A percentile compares a stretch with the other conserved stretches of the same genome.
Conservation (phyloP, 2,113 vertebrate genomes). For the Phrynocephalus versicolor region DNA sequence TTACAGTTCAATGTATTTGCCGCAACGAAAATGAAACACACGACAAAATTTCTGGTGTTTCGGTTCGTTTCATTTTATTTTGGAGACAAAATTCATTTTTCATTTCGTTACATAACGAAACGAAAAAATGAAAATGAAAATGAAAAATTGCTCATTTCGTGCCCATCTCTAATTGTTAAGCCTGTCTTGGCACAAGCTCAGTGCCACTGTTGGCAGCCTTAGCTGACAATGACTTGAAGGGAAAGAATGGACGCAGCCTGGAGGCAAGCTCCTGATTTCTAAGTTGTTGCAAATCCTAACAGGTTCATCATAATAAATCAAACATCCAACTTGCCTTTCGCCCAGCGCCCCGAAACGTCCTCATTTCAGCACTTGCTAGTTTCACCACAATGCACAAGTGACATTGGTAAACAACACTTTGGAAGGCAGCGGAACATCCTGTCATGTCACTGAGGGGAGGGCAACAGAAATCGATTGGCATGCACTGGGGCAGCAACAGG, state of each 20-base stretch:
- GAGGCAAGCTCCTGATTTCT: not conserved
- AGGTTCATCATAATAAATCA: conserved; percentile 22
- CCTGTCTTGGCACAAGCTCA: not conserved
- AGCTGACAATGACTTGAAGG: conserved; percentile 25
- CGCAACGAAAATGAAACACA: no score
- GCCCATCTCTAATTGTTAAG: no score
- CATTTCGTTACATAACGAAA: no score
- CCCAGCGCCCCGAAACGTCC: not conserved
- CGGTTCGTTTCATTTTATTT: no score
- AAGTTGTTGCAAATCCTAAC: conserved; percentile 2
- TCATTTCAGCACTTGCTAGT: not conserved
- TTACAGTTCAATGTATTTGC: no score
- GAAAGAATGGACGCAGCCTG: not conserved
- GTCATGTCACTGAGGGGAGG: not conserved
- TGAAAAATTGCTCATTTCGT: no score
- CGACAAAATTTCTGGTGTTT: no score
- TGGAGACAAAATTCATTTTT: no score
- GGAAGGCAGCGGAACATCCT: not conserved
- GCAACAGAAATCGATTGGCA: not conserved
- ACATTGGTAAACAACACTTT: not conserved
- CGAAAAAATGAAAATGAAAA: no score
- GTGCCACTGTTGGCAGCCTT: not conserved
- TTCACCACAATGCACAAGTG: not conserved
- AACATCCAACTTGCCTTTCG: not conserved
- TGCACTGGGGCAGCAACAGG: not conserved